Percentiles rank a stretch among this genome's conserved stretches.
Conservation (phyloP, 2,797 vertebrate species). For the Dicrostonyx torquatus region DNA sequence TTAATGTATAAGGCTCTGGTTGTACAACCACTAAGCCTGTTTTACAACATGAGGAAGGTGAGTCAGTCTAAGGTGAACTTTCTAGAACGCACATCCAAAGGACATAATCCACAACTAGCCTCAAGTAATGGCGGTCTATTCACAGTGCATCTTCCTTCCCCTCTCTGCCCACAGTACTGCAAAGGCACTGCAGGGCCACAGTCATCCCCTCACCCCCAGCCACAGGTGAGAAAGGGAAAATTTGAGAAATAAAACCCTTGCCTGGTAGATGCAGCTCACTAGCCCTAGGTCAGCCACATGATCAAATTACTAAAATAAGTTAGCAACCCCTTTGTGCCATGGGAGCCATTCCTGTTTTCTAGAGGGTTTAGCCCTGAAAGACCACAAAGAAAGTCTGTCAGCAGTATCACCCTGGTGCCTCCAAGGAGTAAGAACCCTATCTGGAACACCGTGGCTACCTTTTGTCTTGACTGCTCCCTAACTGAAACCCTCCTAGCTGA, state of each 20-base stretch:
- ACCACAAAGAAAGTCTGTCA: not conserved
- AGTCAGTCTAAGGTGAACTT: not conserved
- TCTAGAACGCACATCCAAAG: not conserved
- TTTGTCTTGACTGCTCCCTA: not conserved
- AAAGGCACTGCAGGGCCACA: not conserved
- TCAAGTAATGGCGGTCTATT: not conserved
- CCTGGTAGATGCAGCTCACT: not conserved
- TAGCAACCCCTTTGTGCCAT: not conserved
- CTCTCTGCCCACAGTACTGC: not conserved
- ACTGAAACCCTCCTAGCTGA: not conserved
- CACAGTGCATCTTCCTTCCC: not conserved
- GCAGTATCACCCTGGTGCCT: not conserved
- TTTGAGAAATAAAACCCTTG: not conserved
- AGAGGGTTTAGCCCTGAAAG: not conserved
- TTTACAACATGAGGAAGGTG: not conserved
- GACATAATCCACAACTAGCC: not conserved
- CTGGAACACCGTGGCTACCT: not conserved
- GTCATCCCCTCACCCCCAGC: not conserved
- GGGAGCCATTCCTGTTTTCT: not conserved
- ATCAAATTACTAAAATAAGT: not conserved
- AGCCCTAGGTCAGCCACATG: not conserved
- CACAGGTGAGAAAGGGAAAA: not conserved
- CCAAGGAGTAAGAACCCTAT: not conserved
- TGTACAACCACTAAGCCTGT: not conserved
- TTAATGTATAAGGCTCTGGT: not conserved